Evolutionary conservation across 2,113 vertebrate species (phyloP).

Genomic region (Stegastes partitus): DNA sequence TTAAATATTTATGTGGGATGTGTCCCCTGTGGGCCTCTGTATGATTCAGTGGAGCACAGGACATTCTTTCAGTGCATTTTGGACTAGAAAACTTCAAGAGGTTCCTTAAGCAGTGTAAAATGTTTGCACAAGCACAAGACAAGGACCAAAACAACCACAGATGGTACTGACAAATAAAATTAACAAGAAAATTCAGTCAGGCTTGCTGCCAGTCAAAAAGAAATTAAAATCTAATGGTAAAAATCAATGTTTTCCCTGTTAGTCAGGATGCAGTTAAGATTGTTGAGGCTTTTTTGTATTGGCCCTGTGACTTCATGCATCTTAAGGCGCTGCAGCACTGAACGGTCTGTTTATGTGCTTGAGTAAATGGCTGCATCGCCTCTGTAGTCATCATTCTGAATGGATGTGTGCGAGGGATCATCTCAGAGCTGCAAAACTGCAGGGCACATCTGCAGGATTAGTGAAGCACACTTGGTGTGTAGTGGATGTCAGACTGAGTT

Average conservation of each 20-base stretch:
- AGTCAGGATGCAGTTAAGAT: not conserved
- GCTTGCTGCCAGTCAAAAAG: too few relatives aligned
- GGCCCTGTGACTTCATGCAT: not conserved
- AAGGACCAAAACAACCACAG: not conserved
- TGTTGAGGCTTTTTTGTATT: not conserved
- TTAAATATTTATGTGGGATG: constrained; percentile 5
- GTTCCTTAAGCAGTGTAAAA: not conserved
- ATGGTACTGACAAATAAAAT: not conserved
- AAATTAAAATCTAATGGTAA: not conserved
- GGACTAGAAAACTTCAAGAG: not conserved
- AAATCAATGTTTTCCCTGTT: not conserved
- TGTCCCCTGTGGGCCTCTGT: not conserved
- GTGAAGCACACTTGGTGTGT: not conserved
- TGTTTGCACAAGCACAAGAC: not conserved
- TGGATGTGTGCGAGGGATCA: not conserved
- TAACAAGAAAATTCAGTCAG: not conserved
- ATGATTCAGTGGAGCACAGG: not conserved
- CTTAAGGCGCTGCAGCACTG: not conserved
- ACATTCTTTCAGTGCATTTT: not conserved
- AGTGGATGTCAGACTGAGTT: not conserved
- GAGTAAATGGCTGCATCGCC: constrained; percentile 2
- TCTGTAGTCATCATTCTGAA: constrained; percentile 4
- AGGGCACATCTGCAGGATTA: not conserved
- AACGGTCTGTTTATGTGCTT: not conserved
- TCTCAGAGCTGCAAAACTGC: not conserved